phyloP scores from a whole-genome alignment of 2,888 invertebrate genomes.

The Andrena bicolor region DNA sequence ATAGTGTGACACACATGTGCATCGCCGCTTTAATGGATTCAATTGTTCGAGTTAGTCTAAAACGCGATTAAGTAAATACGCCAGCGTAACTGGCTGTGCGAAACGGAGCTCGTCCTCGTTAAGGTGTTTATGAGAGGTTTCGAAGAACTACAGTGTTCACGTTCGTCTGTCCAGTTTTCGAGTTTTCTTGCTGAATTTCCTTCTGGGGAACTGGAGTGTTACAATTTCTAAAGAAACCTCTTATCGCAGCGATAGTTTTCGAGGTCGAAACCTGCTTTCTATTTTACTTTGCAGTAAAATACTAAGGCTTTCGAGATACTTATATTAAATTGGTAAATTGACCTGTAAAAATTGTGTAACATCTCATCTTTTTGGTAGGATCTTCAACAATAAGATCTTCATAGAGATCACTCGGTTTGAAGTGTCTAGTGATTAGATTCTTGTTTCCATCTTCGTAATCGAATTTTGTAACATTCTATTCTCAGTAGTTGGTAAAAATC shows the following conservation, averaged over 20 bases:
- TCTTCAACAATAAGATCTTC: too few relatives aligned
- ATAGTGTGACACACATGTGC: neutral
- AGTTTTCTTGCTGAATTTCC: neutral
- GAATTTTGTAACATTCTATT: too few relatives aligned
- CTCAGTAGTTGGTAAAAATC: too few relatives aligned
- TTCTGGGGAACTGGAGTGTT: too few relatives aligned
- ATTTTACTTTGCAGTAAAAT: too few relatives aligned
- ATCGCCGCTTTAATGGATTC: constrained; percentile 20
- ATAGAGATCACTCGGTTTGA: neutral
- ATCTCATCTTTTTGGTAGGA: neutral
- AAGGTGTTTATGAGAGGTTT: too few relatives aligned
- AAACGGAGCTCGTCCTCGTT: constrained; percentile 2
- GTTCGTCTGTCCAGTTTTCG: neutral
- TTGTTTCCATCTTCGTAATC: too few relatives aligned
- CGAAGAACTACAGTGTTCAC: neutral
- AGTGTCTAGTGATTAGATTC: neutral
- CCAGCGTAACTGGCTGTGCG: neutral
- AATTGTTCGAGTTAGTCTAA: constrained; percentile 44
- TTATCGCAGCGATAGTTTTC: too few relatives aligned
- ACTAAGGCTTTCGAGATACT: neutral
- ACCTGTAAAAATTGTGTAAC: neutral
- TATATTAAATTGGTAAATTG: neutral
- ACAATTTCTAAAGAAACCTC: too few relatives aligned
- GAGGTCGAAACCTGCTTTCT: too few relatives aligned
- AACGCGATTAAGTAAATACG: constrained; percentile 18